These are phyloP conservation scores for Xestia ashworthii DNA, from an alignment of 2,888 invertebrate genomes.

Conservation along the genomic window DNA sequence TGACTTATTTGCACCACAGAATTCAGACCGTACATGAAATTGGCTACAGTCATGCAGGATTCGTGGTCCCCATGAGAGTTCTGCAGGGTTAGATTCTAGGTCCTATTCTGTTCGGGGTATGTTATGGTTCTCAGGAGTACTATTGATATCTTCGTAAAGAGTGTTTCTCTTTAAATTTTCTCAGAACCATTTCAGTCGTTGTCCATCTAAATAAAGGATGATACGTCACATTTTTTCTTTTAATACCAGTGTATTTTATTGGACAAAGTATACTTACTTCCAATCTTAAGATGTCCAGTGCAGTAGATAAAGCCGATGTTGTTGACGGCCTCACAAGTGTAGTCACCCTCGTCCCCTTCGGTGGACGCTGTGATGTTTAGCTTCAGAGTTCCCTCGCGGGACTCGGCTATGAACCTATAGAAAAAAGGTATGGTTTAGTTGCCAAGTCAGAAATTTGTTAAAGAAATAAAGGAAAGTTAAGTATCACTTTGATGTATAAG, in stretches of 20 bases:
- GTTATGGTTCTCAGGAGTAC: no score
- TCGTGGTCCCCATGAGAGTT: not conserved
- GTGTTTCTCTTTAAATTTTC: no score
- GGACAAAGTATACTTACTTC: constrained; percentile 91
- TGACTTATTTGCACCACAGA: no score
- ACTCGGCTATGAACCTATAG: constrained; percentile 89
- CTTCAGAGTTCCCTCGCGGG: constrained; percentile 94
- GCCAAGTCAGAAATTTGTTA: not conserved
- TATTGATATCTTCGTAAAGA: no score
- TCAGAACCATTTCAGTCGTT: not conserved
- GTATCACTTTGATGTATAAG: not conserved
- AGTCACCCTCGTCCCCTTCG: constrained; percentile 98
- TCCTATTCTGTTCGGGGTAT: not conserved
- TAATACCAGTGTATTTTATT: no score
- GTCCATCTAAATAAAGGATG: not conserved
- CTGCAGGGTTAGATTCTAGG: not conserved
- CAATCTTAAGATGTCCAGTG: constrained; percentile 96
- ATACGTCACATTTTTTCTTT: not conserved
- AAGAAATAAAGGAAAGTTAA: not conserved
- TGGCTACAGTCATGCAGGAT: not conserved
- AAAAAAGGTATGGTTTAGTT: not conserved
- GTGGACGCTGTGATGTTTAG: constrained; percentile 97
- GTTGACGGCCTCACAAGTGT: constrained; percentile 98
- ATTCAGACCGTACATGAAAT: not conserved
- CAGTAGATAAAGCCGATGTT: constrained; percentile 97